Evolutionary conservation across 2,797 vertebrate genomes (phyloP), one percentile per base, ranked within the genome.

Genomic region (Parotocinclus haroldoi): DNA sequence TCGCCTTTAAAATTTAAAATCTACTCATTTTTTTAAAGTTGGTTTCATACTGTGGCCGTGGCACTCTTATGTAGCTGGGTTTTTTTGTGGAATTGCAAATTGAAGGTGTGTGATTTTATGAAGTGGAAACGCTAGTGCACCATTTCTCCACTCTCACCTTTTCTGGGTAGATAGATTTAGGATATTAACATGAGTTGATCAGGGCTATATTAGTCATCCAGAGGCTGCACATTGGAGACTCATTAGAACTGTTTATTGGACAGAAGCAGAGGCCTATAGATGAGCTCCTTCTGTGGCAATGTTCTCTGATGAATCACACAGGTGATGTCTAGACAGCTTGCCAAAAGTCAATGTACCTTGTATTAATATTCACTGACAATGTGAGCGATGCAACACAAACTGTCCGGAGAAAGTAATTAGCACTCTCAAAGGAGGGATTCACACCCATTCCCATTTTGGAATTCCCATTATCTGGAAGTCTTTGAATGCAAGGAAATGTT

Each of bases 1-100:
- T 90, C 66, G 86, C 87, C 87, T 90, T 91, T 90, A 89, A 90
- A 91, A 89, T 91, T 87, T 86, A 80, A 90, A 91, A 91, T 89
- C 88, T 90, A 89, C 91, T 91, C 89, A 91, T 84, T 84, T 78
- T 87, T 88, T 88, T 89, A 83, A 58, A 77, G 78, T 83, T 83
- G 82, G 87, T 85, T 88, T 87, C 84, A 86, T 70, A 83, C 86
- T 80, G 84, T 75, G 82, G 80, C 86, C 54, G 77, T 82, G 85
- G 85, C 88, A 84, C 80, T 78, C 72, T 88, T 89, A 88, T 85
- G 80, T 78, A 84, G 79, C 80, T 81, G 83, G 81, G 88, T 89
- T 88, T n/a, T 50, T 50, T 14, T 16, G 87, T 87, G 84, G 85
- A 86, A 86, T 81, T 87, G 86, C 87, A 86, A 89, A 87, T 89